Evolutionary conservation across 2,113 vertebrate species (phyloP).

Genomic region (Polypterus bichir): DNA sequence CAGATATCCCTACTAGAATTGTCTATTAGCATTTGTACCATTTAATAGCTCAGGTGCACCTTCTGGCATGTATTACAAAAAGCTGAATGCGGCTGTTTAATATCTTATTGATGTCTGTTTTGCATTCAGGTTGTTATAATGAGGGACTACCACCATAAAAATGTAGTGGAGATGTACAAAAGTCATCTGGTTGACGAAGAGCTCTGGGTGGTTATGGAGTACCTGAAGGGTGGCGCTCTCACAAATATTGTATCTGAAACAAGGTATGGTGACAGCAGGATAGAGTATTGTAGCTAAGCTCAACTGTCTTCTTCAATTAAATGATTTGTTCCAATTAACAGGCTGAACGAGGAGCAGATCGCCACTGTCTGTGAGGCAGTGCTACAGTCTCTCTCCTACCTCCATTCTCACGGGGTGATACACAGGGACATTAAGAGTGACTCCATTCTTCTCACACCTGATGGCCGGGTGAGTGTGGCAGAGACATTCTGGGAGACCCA

Average conservation of each 20-base stretch:
- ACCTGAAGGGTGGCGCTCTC: constrained; percentile 90
- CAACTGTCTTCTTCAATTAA: too few relatives aligned
- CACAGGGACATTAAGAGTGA: constrained; percentile 97
- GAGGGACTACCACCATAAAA: constrained; percentile 92
- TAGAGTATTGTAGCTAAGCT: too few relatives aligned
- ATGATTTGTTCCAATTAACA: constrained; percentile 29
- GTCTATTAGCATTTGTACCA: too few relatives aligned
- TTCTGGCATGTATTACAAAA: too few relatives aligned
- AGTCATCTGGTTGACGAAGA: constrained; percentile 94
- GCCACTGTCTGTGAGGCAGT: constrained; percentile 93
- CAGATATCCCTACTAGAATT: fast-evolving
- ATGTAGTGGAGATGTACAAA: constrained; percentile 97
- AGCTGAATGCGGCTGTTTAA: not conserved
- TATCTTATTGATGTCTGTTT: constrained; percentile 9
- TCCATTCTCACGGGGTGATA: constrained; percentile 94
- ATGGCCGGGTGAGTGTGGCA: constrained; percentile 66
- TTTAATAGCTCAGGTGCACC: too few relatives aligned
- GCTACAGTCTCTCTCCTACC: constrained; percentile 85
- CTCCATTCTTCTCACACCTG: constrained; percentile 85
- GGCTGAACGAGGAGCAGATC: constrained; percentile 92
- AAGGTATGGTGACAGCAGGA: constrained; percentile 49
- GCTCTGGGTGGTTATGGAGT: constrained; percentile 98
- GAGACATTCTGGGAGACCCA: too few relatives aligned
- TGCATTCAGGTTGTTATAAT: constrained; percentile 88
- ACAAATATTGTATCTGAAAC: constrained; percentile 95